Evolutionary conservation across 2,888 invertebrate species (phyloP).

Genomic region (Mamestra brassicae): DNA sequence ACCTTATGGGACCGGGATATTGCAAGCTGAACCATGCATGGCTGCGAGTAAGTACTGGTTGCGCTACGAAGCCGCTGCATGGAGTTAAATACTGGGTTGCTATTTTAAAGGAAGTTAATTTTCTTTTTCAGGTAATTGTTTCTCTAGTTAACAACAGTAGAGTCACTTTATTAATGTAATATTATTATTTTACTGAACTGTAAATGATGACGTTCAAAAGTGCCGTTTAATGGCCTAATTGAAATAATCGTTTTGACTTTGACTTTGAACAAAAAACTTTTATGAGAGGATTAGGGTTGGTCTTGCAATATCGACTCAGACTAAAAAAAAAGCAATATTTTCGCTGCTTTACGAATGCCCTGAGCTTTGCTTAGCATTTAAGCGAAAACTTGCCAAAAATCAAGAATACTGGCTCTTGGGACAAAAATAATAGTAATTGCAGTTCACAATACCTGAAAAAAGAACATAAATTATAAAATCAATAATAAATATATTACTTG

Average conservation of each 20-base stretch:
- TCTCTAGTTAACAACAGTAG: not conserved
- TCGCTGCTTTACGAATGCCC: not conserved
- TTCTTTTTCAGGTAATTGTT: not conserved
- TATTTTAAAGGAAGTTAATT: not conserved
- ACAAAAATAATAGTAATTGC: not conserved
- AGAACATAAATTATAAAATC: no score
- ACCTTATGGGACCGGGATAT: slow-evolving; percentile 56
- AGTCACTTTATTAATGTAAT: no score
- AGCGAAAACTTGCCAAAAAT: not conserved
- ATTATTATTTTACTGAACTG: no score
- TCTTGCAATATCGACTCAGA: not conserved
- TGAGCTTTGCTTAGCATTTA: not conserved
- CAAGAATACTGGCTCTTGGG: not conserved
- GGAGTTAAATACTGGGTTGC: not conserved
- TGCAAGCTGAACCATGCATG: slow-evolving; percentile 53
- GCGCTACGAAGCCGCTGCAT: not conserved
- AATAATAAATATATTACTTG: not conserved
- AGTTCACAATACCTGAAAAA: not conserved
- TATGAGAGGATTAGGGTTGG: not conserved
- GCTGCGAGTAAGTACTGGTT: slow-evolving; percentile 38
- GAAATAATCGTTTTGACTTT: no score
- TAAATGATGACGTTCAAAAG: no score
- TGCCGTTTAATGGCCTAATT: no score
- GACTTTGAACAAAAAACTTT: no score
- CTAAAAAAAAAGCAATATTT: not conserved